Conservation (phyloP, 2,888 invertebrate species). For the Drosophila incognita region DNA sequence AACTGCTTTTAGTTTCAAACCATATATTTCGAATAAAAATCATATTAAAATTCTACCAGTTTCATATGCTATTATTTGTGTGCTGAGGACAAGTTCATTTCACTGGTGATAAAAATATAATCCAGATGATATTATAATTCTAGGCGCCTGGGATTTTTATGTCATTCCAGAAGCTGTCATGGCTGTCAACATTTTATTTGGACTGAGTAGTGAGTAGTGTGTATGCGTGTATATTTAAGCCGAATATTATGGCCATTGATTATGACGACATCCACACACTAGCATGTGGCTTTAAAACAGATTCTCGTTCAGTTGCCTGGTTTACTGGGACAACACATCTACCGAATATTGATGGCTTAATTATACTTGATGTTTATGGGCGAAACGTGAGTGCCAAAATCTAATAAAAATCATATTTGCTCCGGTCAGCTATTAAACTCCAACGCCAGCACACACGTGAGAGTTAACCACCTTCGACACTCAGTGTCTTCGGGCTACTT, state of each 20-base stretch:
- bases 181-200: not conserved
- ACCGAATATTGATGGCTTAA: conserved; percentile 12
- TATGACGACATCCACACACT: not conserved
- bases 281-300: not conserved
- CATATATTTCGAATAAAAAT: not conserved
- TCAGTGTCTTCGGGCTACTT: not conserved
- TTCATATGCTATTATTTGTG: not conserved
- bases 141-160: not conserved
- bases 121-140: not conserved
- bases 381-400: not conserved
- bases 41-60: not conserved
- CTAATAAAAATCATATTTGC: conserved; percentile 13
- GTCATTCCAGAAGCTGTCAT: not conserved
- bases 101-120: not conserved
- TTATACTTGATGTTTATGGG: conserved; percentile 12
- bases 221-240: not conserved
- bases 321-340: not conserved
- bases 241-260: not conserved
- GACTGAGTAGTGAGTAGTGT: not conserved
- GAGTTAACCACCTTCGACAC: conserved; percentile 6
- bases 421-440: conserved; percentile 5
- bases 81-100: not conserved
- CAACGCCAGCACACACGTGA: not conserved
- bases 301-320: not conserved
- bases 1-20: not conserved